Evolutionary conservation across 1,140 invertebrate species (phyloP).

Genomic region (Ostrea denselamellosa): DNA sequence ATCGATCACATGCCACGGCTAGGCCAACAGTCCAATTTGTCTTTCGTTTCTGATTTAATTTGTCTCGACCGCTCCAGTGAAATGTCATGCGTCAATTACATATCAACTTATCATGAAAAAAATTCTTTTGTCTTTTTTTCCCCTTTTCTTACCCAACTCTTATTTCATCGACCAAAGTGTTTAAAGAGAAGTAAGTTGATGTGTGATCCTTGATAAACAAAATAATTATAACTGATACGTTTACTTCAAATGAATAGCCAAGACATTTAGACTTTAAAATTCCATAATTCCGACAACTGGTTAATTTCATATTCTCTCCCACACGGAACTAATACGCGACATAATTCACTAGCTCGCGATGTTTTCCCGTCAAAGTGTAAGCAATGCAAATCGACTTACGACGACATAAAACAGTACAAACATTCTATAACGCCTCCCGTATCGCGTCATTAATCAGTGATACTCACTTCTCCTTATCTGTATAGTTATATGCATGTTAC

Average conservation of each 20-base stretch:
- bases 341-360: too few relatives aligned
- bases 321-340: too few relatives aligned
- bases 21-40: slow-evolving; percentile 25
- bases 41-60: slow-evolving; percentile 31
- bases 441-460: too few relatives aligned
- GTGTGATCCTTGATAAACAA: not conserved
- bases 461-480: too few relatives aligned
- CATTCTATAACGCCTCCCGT: too few relatives aligned
- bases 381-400: too few relatives aligned
- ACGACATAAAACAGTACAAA: too few relatives aligned
- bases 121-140: not conserved
- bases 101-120: slow-evolving; percentile 23
- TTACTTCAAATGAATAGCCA: not conserved
- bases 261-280: too few relatives aligned
- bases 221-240: not conserved
- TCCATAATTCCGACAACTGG: too few relatives aligned
- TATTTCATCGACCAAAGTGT: not conserved
- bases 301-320: too few relatives aligned
- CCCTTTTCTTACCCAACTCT: not conserved
- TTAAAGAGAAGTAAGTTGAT: not conserved
- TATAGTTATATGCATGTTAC: too few relatives aligned
- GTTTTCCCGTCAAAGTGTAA: too few relatives aligned
- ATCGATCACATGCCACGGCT: not conserved
- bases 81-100: slow-evolving; percentile 36
- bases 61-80: slow-evolving; percentile 3